A percentile compares a stretch with the other conserved stretches of the same genome.
Evolutionary conservation across 2,888 invertebrate species (phyloP).

Genomic region (Lymantria dispar): DNA sequence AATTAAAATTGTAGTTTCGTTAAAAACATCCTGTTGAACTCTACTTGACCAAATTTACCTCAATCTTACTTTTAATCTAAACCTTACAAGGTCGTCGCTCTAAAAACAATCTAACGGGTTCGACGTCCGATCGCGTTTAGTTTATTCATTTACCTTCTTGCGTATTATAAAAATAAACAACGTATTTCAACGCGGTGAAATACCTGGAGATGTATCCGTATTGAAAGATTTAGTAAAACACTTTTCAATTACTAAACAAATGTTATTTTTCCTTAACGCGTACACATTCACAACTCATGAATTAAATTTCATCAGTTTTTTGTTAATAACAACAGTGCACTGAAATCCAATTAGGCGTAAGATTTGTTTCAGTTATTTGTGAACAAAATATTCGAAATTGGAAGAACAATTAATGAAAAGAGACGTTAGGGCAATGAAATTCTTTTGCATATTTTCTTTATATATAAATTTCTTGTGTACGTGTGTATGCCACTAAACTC

Average conservation of each 20-base stretch:
- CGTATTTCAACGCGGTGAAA: slow-evolving; percentile 8
- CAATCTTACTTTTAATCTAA: slow-evolving; percentile 23
- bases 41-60: slow-evolving; percentile 2
- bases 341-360: too few species aligned
- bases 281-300: not conserved
- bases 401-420: too few species aligned
- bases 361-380: too few species aligned
- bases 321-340: too few species aligned
- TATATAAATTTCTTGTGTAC: too few species aligned
- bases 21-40: not conserved
- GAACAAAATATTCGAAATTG: too few species aligned
- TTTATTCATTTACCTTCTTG: slow-evolving; percentile 33
- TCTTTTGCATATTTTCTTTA: too few species aligned
- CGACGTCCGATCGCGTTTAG: slow-evolving; percentile 59
- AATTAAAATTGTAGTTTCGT: not conserved
- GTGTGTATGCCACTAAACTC: too few species aligned
- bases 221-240: slow-evolving; percentile 6
- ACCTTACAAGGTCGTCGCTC: slow-evolving; percentile 69
- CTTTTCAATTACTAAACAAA: slow-evolving; percentile 6
- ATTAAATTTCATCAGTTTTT: too few species aligned
- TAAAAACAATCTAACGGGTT: slow-evolving; percentile 74
- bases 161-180: slow-evolving; percentile 30
- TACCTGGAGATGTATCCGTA: slow-evolving; percentile 9
- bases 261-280: not conserved
- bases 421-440: too few species aligned